Base-by-base conservation (phyloP, 2,113 vertebrate species). In the Psittacus erithacus region DNA sequence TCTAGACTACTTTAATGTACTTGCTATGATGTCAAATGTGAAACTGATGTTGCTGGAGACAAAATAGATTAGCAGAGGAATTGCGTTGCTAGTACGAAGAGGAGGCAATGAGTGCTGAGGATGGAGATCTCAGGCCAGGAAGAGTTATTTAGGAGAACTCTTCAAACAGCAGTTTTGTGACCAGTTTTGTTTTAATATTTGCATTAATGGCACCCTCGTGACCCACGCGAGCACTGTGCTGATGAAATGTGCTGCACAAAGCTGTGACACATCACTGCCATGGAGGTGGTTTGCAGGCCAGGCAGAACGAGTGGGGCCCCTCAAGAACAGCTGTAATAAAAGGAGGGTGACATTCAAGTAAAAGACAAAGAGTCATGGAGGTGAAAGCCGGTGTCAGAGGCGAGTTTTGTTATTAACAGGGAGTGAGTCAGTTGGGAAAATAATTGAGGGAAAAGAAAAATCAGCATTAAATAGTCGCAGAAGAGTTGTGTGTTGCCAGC, bases 11-110 rank as follows among this genome's bases (percentile, higher is more conserved):
- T 95, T 93, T 92, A 91, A 95, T 95, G 70, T 90, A 79, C 76
- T 88, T 95, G 57, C 84, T 96, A 49, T 92, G 91, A 95, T 92
- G 94, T 96, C 89, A 87, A 87, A 68, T 87, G 86, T 94, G 91
- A 94, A 97, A 92, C 70, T 92, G 81, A 84, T 91, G 67, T 33
- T 91, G 78, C 44, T 20, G 49, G 62, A 95, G 84, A 91, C 89
- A 96, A 95, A 94, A 89, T 17, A 82, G 84, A 89, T 85, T 25
- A 91, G 59, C 71, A 73, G 74, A 76, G 59, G 77, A 82, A 57
- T 13, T 46, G 44, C 41, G 7, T 49, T 3, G 4, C 8, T 91
- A 63, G 53, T 76, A 28, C 43, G 73, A 86, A 84, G 64, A 88
- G 47, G 43, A 95, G 69, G 31, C 86, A 55, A 22, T 15, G 68